Evolutionary conservation across 2,797 vertebrate species (phyloP).

Genomic region (Rousettus madagascariensis): DNA sequence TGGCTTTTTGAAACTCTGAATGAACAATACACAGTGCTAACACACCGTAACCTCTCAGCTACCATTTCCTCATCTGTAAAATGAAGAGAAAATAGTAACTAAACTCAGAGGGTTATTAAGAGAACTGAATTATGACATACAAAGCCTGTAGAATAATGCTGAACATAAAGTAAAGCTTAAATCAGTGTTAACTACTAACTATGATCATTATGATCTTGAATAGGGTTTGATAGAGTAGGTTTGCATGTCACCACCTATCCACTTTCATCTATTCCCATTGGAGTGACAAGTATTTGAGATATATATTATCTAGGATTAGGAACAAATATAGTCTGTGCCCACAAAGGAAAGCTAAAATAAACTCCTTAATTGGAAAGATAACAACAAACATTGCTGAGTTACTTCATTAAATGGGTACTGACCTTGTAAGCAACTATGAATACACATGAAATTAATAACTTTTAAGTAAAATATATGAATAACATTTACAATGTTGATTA

Average conservation of each 20-base stretch:
- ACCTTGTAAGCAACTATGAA: background rate
- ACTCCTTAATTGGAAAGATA: background rate
- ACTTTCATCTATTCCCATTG: background rate
- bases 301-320: background rate
- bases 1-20: background rate
- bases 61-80: background rate
- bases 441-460: background rate
- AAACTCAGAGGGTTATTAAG: background rate
- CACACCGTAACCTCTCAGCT: background rate
- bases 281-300: background rate
- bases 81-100: background rate
- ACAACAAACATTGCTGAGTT: background rate
- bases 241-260: accelerated
- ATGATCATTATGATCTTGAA: background rate
- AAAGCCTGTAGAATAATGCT: background rate
- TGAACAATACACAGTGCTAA: background rate
- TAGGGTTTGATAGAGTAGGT: background rate
- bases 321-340: background rate
- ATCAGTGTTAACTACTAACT: background rate
- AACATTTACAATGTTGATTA: background rate
- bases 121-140: background rate
- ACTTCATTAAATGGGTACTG: background rate
- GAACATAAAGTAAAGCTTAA: background rate
- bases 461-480: background rate
- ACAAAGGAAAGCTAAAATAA: background rate